Base-by-base conservation (phyloP, 2,797 vertebrate genomes). In the Prionace glauca region DNA sequence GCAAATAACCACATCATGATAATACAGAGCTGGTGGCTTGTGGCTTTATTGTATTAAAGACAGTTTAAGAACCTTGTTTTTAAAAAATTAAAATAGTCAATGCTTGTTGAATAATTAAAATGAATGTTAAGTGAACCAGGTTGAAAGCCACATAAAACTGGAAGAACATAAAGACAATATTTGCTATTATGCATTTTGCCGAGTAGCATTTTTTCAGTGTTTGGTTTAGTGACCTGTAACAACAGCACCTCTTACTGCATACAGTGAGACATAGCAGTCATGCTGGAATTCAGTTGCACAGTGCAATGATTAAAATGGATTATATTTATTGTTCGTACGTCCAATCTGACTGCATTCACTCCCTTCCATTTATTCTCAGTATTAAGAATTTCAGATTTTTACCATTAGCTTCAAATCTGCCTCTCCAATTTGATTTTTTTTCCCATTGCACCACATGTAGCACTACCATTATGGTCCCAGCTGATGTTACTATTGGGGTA, bases 161-260 rank as follows among this genome's bases (percentile, higher is more conserved):
- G 71, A 56, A 95, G 92, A 32, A 56, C 50, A 22, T 56, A 56
- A 90, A 69, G 67, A 91, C 71, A 56, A 14, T 72, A 24, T 74
- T 94, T 56, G 14, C 26, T 50, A 10, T 56, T 94, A 41, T 95
- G 26, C 29, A 95, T 50, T 95, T 56, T 56, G 11, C 45, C 22
- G 20, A 16, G 14, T 20, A 56, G 50, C 88, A 91, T 8, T 95
- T 29, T 29, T 95, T 72, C 50, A 1, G 26, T 74, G 50, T 74
- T 95, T 26, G 29, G 71, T 18, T 94, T 32, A 32, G 12, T 95
- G 71, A 77, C 72, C 71, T 95, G 93, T 95, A 77, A 72, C 93
- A 95, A 95, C 71, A 95, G 93, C 93, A 77, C 71, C 93, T 95
- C 71, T 71, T 95, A n/a, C 93, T 95, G 93, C 71, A 50, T 50